Evolutionary conservation across 1,140 invertebrate genomes (phyloP).

Genomic region (Lucilia cuprina): DNA sequence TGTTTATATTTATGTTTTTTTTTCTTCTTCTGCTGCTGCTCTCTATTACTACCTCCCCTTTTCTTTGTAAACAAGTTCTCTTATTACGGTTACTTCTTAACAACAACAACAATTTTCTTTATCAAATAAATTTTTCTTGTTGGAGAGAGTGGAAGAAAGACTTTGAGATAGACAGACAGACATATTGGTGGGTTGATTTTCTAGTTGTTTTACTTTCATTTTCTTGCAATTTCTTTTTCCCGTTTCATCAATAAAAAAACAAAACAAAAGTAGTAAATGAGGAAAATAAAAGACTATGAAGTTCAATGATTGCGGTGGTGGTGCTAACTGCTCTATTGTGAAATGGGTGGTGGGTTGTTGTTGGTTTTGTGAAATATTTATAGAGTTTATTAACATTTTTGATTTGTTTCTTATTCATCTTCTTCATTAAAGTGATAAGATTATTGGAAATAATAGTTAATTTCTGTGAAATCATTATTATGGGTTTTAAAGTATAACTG

Average conservation of each 20-base stretch:
- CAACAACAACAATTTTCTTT: constrained; percentile 10
- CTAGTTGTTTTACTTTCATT: constrained; percentile 38
- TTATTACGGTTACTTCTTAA: background rate
- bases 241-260: background rate
- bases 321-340: background rate
- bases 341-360: background rate
- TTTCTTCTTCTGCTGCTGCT: background rate
- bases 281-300: background rate
- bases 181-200: constrained; percentile 25
- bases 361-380: background rate
- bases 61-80: background rate
- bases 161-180: background rate
- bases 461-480: too few relatives aligned
- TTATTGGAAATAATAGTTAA: background rate
- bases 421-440: background rate
- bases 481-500: too few relatives aligned
- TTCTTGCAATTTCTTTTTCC: constrained; percentile 33
- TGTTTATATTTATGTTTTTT: constrained; percentile 5
- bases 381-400: background rate
- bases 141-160: background rate
- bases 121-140: background rate
- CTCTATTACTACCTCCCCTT: too few relatives aligned
- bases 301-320: background rate
- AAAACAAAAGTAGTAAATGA: background rate
- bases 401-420: too few relatives aligned